Base-by-base conservation (phyloP, 2,113 vertebrate species). In the Ramphastos sulfuratus region DNA sequence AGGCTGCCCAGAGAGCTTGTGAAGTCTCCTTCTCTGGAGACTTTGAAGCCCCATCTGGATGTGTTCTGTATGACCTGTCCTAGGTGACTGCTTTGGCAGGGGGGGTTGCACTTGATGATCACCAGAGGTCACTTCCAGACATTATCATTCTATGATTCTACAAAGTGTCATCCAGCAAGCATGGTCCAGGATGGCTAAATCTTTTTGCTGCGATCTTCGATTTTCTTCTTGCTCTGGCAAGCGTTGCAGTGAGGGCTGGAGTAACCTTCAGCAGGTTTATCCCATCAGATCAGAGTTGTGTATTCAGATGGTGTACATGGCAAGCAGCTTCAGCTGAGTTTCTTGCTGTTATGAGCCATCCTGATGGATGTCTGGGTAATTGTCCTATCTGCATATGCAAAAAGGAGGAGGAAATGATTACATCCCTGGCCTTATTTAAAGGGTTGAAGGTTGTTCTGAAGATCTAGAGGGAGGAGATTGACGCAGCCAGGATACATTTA, bases 391-490 rank as follows among this genome's bases (percentile, higher is more conserved):
- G 87, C 87, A 63, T 58, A 6, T 56, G 61, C 1, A 35, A 72
- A 4, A 14, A 75, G 91, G 74, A 91, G 84, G 37, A 70, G 86
- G 91, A 90, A 83, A n/a, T 73, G 27, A 85, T 85, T 54, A 27
- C 63, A 37, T 21, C 72, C 64, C 20, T 3, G 23, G 55, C 59
- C 84, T 85, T 48, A 2, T 86, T 87, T 19, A 7, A 7, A 46
- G 71, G 70, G 75, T n/a, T 4, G 75, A 76, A 89, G 87, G 85
- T 87, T 85, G 59, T 30, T 82, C 90, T 70, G 85, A 85, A 92
- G 92, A 91, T 73, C 75, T 89, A 44, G 44, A 95, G 93, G 85
- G 96, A 96, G 90, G 93, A 76, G 71, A 87, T n/a, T 94, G 86
- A 75, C 3, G 13, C 70, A 84, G 78, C 77, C 44, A 78, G 78